Conservation (phyloP, 1,140 invertebrate species). For the Eufriesea mexicana region DNA sequence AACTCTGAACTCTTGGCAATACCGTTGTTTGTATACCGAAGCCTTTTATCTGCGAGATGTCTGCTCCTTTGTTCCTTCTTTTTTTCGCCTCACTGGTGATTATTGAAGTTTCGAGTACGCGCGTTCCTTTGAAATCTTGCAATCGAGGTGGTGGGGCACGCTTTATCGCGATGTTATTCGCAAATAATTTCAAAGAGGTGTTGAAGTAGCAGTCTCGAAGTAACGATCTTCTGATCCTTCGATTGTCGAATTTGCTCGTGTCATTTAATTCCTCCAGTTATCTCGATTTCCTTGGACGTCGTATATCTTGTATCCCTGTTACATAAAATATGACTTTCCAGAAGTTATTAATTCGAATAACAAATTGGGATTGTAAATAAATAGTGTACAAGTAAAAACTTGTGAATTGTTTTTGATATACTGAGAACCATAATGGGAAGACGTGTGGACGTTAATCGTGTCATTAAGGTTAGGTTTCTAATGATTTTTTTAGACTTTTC, state of each 20-base stretch:
- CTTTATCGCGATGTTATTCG: background rate
- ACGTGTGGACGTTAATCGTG: too few relatives aligned
- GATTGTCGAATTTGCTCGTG: background rate
- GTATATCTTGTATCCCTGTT: too few relatives aligned
- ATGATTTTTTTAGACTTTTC: too few relatives aligned
- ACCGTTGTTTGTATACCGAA: background rate
- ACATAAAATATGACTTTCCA: too few relatives aligned
- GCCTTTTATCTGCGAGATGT: slow-evolving; percentile 14
- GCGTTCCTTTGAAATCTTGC: background rate
- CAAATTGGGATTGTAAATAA: too few relatives aligned
- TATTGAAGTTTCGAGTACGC: background rate
- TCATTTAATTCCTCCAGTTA: too few relatives aligned
- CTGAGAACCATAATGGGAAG: too few relatives aligned
- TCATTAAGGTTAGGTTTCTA: too few relatives aligned
- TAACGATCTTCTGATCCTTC: background rate
- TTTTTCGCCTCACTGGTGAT: background rate
- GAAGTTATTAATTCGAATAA: too few relatives aligned
- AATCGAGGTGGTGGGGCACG: background rate
- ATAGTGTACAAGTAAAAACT: too few relatives aligned
- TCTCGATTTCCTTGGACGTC: background rate
- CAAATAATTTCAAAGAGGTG: background rate
- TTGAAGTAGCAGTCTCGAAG: background rate
- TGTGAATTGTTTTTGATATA: too few relatives aligned
- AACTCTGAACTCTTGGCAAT: background rate
- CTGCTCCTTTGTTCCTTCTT: background rate